These are phyloP conservation scores for Cinclus cinclus DNA, from an alignment of 2,113 vertebrate genomes.

Conservation along the genomic window DNA sequence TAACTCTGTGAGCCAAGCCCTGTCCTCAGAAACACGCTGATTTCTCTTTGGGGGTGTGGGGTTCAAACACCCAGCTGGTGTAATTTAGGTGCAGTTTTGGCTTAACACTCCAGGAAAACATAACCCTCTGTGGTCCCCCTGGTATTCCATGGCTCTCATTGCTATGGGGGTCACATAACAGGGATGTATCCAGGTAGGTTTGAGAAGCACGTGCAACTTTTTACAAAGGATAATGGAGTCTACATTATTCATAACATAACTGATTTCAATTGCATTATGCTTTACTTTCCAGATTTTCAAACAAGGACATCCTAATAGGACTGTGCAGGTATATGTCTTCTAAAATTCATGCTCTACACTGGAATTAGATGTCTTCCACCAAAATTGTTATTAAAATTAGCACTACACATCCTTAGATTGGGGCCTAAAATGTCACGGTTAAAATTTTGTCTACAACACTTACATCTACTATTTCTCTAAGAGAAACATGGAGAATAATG, in stretches of 20 bases:
- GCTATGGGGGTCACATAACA: neutral
- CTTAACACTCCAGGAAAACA: neutral
- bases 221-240: conserved; percentile 43
- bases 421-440: neutral
- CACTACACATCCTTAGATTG: neutral
- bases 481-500: neutral
- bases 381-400: conserved; percentile 31
- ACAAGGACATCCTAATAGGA: conserved; percentile 47
- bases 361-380: conserved; percentile 8
- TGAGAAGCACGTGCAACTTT: conserved; percentile 41
- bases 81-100: neutral
- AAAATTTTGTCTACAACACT: neutral
- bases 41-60: neutral
- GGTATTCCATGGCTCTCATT: neutral
- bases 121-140: neutral
- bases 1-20: neutral
- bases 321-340: conserved; percentile 2
- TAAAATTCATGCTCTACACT: neutral
- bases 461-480: neutral
- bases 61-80: neutral
- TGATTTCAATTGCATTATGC: conserved; percentile 56
- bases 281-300: conserved; percentile 56
- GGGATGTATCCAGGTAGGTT: neutral
- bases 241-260: conserved; percentile 60
- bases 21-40: neutral